Conservation (phyloP, 1,140 invertebrate genomes). For the Caenorhabditis latens region DNA sequence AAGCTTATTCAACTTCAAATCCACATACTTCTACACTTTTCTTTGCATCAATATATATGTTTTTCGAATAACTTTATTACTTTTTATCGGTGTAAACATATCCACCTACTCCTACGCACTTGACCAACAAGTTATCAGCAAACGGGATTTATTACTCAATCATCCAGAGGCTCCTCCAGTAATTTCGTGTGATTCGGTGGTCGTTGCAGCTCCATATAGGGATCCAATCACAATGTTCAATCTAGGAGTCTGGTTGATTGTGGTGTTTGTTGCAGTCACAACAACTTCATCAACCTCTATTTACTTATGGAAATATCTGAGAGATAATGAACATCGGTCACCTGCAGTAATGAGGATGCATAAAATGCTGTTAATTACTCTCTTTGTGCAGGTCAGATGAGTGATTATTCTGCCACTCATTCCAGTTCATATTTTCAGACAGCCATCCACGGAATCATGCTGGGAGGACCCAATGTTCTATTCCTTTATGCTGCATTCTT, state of each 20-base stretch:
- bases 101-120: not conserved
- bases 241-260: not conserved
- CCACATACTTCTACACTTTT: not conserved
- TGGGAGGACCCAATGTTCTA: not conserved
- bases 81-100: not conserved
- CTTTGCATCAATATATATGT: not conserved
- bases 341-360: constrained; percentile 17
- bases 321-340: not conserved
- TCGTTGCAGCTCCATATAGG: constrained; percentile 7
- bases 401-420: not conserved
- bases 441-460: not conserved
- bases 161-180: not conserved
- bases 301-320: not conserved
- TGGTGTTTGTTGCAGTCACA: not conserved
- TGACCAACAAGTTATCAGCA: not conserved
- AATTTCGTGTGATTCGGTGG: not conserved
- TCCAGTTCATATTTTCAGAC: not conserved
- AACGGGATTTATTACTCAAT: not conserved
- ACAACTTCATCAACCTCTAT: not conserved
- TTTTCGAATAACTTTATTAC: not conserved
- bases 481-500: not conserved
- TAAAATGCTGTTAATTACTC: not conserved
- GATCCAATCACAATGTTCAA: constrained; percentile 29
- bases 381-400: not conserved
- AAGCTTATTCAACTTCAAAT: not conserved